A percentile compares a stretch with the other conserved stretches of the same genome.
Evolutionary conservation across 2,797 vertebrate species (phyloP).

Genomic region (Hemibagrus guttatus): DNA sequence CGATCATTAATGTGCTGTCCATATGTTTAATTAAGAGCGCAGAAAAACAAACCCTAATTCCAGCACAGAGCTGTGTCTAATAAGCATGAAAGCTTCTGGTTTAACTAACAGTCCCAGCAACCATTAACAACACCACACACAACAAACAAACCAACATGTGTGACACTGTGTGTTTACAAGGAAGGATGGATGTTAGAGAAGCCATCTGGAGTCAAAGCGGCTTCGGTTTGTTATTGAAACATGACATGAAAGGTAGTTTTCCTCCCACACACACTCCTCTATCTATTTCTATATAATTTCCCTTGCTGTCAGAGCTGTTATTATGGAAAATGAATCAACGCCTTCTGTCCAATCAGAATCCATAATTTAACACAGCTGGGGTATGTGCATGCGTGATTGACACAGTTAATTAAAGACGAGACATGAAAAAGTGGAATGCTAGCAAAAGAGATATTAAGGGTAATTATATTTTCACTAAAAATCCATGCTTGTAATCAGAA

Average conservation of each 20-base stretch:
- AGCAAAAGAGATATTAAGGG: background rate
- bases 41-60: constrained; percentile 59
- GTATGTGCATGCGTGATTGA: background rate
- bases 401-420: background rate
- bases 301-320: background rate
- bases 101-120: background rate
- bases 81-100: background rate
- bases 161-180: constrained; percentile 1
- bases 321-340: background rate
- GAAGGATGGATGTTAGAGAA: background rate
- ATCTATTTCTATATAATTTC: too few species aligned
- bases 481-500: background rate
- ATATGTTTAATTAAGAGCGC: constrained; percentile 74
- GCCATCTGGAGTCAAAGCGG: constrained; percentile 6
- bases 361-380: background rate
- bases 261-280: too few species aligned
- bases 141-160: constrained; percentile 5
- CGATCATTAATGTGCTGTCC: constrained; percentile 74
- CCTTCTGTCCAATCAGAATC: background rate
- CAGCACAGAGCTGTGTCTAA: background rate
- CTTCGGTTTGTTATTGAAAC: constrained; percentile 14
- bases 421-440: background rate
- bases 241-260: background rate
- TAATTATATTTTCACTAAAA: background rate
- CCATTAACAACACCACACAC: background rate